Percentiles rank a stretch among this genome's conserved stretches.
Conservation (phyloP, 2,888 invertebrate genomes). For the Himalopsyche japonica region DNA sequence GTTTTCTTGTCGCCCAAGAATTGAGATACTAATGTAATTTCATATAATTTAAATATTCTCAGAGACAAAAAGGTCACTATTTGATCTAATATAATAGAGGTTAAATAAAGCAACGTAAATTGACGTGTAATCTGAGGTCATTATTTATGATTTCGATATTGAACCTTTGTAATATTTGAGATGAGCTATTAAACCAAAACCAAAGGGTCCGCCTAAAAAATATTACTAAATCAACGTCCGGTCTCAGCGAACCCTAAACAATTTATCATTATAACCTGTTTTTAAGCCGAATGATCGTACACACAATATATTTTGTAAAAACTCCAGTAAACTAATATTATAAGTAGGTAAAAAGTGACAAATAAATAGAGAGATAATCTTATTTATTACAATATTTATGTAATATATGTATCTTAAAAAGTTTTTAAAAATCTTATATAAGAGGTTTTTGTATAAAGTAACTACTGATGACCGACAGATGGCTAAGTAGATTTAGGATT, state of each 20-base stretch:
- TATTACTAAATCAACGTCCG: constrained; percentile 26
- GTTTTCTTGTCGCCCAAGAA: no score
- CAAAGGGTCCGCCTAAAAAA: constrained; percentile 9
- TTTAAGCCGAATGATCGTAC: not conserved
- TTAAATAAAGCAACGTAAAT: not conserved
- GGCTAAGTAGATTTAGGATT: no score
- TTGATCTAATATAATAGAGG: not conserved
- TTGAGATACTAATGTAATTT: no score
- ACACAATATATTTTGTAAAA: not conserved
- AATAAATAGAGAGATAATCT: no score
- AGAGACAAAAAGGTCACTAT: not conserved
- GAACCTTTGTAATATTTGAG: not conserved
- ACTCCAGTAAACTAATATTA: no score
- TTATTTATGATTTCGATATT: not conserved
- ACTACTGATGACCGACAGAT: no score
- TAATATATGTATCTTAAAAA: no score
- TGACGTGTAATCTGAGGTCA: not conserved
- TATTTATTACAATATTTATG: no score
- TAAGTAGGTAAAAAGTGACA: no score
- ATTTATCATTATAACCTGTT: constrained; percentile 26
- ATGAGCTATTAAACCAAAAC: not conserved
- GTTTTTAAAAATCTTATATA: no score
- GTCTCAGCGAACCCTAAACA: constrained; percentile 13
- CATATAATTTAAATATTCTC: not conserved
- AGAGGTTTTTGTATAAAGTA: no score